Percentiles rank a stretch among this genome's conserved stretches.
These are phyloP conservation scores for Siniperca scherzeri DNA, from an alignment of 2,797 vertebrate genomes.

Conservation along the genomic window DNA sequence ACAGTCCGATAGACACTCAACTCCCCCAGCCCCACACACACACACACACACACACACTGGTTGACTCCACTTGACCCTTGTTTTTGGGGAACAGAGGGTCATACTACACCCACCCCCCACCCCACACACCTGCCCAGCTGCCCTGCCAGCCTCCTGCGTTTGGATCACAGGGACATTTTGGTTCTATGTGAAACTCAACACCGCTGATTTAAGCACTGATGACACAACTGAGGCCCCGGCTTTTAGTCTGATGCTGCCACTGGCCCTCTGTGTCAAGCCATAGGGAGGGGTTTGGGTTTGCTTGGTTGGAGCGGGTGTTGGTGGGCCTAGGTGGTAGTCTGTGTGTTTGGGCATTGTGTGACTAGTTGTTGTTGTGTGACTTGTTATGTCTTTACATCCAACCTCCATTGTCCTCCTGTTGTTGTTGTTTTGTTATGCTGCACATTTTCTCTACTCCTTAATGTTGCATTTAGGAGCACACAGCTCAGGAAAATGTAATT, in stretches of 20 bases:
- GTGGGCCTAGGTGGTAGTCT: conserved; percentile 7
- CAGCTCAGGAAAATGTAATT: not conserved
- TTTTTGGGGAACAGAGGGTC: conserved; percentile 60
- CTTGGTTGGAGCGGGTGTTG: conserved; percentile 3
- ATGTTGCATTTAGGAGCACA: conserved; percentile 11
- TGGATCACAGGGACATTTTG: conserved; percentile 63
- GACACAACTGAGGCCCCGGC: conserved; percentile 53
- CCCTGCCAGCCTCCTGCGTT: conserved; percentile 36
- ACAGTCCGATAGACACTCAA: conserved; percentile 34
- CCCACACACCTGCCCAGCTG: conserved; percentile 32
- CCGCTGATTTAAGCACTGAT: conserved; percentile 64
- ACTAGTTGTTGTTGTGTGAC: conserved; percentile 13
- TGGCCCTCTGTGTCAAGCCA: conserved; percentile 11
- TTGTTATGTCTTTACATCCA: conserved; percentile 46
- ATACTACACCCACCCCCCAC: conserved; percentile 6
- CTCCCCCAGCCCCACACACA: not conserved
- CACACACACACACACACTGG: conserved; percentile 20
- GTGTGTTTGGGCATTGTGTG: conserved; percentile 32
- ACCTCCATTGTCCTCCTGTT: conserved; percentile 33
- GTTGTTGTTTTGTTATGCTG: conserved; percentile 15
- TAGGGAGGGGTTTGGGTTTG: not conserved
- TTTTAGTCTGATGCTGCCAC: conserved; percentile 23
- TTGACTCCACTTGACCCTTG: conserved; percentile 66
- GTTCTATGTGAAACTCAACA: conserved; percentile 70
- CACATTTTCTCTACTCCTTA: conserved; percentile 14